phyloP scores from a whole-genome alignment of 2,888 invertebrate genomes.

The Drosophila meridiana region DNA sequence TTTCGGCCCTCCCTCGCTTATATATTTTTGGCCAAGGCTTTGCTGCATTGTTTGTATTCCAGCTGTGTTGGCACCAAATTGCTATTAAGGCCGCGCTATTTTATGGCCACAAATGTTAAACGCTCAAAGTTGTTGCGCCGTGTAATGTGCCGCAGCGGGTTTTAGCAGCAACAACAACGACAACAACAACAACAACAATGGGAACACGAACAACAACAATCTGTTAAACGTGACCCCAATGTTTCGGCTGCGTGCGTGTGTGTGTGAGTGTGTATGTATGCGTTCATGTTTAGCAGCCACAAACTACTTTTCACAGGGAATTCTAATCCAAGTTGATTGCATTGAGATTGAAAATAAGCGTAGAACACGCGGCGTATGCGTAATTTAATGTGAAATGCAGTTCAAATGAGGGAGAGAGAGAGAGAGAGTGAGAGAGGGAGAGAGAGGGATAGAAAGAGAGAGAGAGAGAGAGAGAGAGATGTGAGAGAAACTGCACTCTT shows the following conservation, averaged over 20 bases:
- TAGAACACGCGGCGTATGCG: slow-evolving; percentile 36
- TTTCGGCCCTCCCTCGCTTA: not conserved
- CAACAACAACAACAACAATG: not conserved
- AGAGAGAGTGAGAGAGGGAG: not conserved
- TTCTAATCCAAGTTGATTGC: slow-evolving; percentile 31
- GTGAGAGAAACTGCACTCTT: too few species aligned
- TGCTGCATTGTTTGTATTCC: slow-evolving; percentile 43
- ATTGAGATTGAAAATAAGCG: slow-evolving; percentile 14
- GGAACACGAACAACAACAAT: slow-evolving; percentile 12
- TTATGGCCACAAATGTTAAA: slow-evolving; percentile 50
- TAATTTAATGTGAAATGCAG: slow-evolving; percentile 16
- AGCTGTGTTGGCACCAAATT: slow-evolving; percentile 68
- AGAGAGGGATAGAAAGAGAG: not conserved
- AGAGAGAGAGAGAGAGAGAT: not conserved
- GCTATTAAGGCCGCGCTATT: slow-evolving; percentile 56
- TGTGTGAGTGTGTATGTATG: not conserved
- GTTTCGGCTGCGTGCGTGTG: slow-evolving; percentile 4
- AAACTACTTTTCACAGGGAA: slow-evolving; percentile 21
- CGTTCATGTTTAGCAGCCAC: slow-evolving; percentile 11
- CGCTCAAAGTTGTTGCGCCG: slow-evolving; percentile 23
- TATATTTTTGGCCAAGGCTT: slow-evolving; percentile 20
- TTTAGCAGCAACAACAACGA: slow-evolving; percentile 18
- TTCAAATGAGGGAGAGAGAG: not conserved
- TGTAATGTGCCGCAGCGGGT: slow-evolving; percentile 51
- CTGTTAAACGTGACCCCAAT: slow-evolving; percentile 44